Evolutionary conservation across 1,140 invertebrate species (phyloP).

Genomic region (Drosophila tristis): DNA sequence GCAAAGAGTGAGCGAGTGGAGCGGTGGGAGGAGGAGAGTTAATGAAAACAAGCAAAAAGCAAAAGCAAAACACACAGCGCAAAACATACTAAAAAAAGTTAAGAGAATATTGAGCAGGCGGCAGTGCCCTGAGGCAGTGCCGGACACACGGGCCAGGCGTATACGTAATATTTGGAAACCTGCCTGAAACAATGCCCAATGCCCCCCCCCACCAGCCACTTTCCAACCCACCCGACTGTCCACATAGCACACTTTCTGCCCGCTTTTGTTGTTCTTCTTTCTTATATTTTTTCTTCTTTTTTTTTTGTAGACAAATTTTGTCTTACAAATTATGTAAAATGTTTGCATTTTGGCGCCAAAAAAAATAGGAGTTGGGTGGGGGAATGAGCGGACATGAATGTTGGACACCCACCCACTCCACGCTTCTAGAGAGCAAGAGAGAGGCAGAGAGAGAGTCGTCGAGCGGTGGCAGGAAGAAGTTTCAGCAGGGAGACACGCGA

Average conservation of each 20-base stretch:
- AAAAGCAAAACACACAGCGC: too few relatives aligned
- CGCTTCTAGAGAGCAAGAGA: background rate
- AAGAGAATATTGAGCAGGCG: too few relatives aligned
- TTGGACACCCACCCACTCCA: constrained; percentile 16
- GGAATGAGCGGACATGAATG: constrained; percentile 14
- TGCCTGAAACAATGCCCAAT: constrained; percentile 11
- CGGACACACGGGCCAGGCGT: constrained; percentile 9
- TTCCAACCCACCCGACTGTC: too few relatives aligned
- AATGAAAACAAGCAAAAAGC: too few relatives aligned
- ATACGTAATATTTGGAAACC: constrained; percentile 60
- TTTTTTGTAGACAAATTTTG: constrained; percentile 30
- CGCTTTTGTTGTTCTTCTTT: constrained; percentile 3
- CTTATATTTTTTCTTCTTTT: background rate
- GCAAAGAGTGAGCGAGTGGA: too few relatives aligned
- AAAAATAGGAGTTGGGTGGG: constrained; percentile 13
- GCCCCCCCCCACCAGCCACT: too few relatives aligned
- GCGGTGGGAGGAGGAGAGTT: too few relatives aligned
- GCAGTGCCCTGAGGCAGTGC: too few relatives aligned
- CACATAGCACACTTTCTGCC: background rate
- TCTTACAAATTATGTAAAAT: constrained; percentile 52
- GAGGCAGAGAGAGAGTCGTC: background rate
- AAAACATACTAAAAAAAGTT: too few relatives aligned
- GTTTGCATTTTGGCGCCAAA: constrained; percentile 52
- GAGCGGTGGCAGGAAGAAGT: background rate
- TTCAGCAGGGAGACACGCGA: too few relatives aligned